Evolutionary conservation across 2,113 vertebrate genomes (phyloP), one percentile per base, ranked within the genome.

Genomic region (Colossoma macropomum): DNA sequence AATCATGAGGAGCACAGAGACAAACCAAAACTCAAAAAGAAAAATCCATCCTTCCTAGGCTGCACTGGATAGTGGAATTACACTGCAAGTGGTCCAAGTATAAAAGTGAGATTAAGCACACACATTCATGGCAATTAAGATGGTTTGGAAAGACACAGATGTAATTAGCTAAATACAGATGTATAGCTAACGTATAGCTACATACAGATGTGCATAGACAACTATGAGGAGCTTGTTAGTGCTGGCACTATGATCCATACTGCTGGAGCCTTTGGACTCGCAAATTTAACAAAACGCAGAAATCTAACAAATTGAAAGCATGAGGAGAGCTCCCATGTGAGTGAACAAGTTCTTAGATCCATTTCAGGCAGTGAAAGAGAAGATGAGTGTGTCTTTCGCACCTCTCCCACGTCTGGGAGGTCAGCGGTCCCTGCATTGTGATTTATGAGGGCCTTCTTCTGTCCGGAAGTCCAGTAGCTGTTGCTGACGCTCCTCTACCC

Each of bases 381-480:
- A 73, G 82, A 81, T 34, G 41, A 75, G 69, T 38, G 17, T 73
- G 75, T 84, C 82, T 86, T 71, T 85, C 54, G 59, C 81, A 87
- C 86, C 80, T 84, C 85, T 86, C 56, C 86, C 87, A 92, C 88
- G 89, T 92, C 88, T 90, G 50, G 79, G 70, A 88, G 91, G 90
- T 91, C 81, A 93, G 86, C 91, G 88, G 90, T 88, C 89, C 87
- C 65, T 83, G 85, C 85, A 13, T 27, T 4, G 50, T 94, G 94
- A 93, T 95, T 94, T 94, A 91, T 91, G 87, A 88, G 85, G 63
- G 88, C 90, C 89, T 90, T 88, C 77, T 89, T 85, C 87, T 87
- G 88, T 86, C 89, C 90, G 82, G 90, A 93, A 91, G 93, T 92
- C 86, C 82, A 32, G 91, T 92, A 93, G 88, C 91, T 91, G 90